Percentiles rank a stretch among this genome's conserved stretches.
phyloP scores from a whole-genome alignment of 2,113 vertebrate species.

The Elgaria multicarinata region DNA sequence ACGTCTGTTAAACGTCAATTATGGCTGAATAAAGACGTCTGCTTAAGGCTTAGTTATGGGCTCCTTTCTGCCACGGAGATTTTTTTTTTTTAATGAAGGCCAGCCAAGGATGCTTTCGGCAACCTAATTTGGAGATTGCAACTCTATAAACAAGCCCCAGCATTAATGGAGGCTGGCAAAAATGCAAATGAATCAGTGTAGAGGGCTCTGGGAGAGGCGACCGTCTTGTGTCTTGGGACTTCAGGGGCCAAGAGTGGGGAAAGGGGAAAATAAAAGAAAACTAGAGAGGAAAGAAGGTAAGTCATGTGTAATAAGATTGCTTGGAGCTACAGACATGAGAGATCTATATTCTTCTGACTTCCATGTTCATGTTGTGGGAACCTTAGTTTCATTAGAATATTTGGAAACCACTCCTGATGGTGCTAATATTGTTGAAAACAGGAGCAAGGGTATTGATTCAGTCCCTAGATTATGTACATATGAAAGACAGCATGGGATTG shows the following conservation, averaged over 20 bases:
- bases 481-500: neutral
- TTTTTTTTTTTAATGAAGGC: constrained; percentile 58
- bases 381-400: constrained; percentile 22
- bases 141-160: constrained; percentile 72
- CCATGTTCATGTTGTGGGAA: constrained; percentile 37
- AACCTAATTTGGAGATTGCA: constrained; percentile 77
- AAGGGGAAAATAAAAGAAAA: constrained; percentile 33
- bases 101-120: constrained; percentile 70
- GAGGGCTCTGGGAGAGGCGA: neutral
- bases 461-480: neutral
- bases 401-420: too few species aligned
- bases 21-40: constrained; percentile 83
- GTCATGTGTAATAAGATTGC: constrained; percentile 12
- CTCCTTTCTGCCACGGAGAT: constrained; percentile 71
- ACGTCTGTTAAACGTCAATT: constrained; percentile 81
- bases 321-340: constrained; percentile 11
- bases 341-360: constrained; percentile 21
- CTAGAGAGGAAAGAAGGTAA: constrained; percentile 41
- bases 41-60: constrained; percentile 74
- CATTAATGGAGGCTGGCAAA: constrained; percentile 69
- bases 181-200: constrained; percentile 65
- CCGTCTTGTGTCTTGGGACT: constrained; percentile 48
- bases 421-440: neutral
- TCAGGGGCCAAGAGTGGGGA: neutral
- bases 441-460: neutral